A percentile compares a stretch with the other conserved stretches of the same genome.
Evolutionary conservation across 2,113 vertebrate species (phyloP).

Genomic region (Epinephelus moara): DNA sequence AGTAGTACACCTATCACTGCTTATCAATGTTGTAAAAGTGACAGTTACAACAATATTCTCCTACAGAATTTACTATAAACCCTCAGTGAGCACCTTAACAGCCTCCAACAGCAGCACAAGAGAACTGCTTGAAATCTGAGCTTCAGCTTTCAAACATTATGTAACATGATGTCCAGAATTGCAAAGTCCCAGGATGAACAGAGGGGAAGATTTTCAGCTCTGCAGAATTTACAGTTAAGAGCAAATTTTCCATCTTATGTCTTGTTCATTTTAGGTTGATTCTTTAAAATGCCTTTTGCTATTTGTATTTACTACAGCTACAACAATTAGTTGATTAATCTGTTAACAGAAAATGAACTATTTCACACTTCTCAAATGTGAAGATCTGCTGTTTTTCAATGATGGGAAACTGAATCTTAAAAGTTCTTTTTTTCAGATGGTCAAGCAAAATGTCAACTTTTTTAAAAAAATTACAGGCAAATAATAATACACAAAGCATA

Average conservation of each 20-base stretch:
- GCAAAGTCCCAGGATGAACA: not conserved
- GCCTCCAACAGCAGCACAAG: not conserved
- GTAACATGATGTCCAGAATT: not conserved
- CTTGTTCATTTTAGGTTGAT: not conserved
- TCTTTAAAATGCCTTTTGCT: not conserved
- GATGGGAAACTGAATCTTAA: too few relatives aligned
- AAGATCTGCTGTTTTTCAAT: not conserved
- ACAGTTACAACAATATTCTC: not conserved
- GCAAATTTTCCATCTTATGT: not conserved
- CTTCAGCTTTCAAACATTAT: not conserved
- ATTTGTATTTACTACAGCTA: not conserved
- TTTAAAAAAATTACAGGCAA: too few relatives aligned
- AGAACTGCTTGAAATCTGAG: conserved; percentile 1
- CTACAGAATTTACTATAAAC: not conserved
- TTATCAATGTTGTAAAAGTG: conserved; percentile 10
- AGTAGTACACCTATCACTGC: too few relatives aligned
- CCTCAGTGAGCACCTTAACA: not conserved
- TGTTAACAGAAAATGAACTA: not conserved
- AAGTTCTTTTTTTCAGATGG: not conserved
- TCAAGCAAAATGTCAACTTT: not conserved
- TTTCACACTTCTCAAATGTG: not conserved
- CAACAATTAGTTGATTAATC: not conserved
- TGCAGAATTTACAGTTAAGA: not conserved
- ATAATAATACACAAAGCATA: too few relatives aligned
- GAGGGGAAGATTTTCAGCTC: not conserved